phyloP scores from a whole-genome alignment of 2,113 vertebrate species.

The Macquaria ambigua region DNA sequence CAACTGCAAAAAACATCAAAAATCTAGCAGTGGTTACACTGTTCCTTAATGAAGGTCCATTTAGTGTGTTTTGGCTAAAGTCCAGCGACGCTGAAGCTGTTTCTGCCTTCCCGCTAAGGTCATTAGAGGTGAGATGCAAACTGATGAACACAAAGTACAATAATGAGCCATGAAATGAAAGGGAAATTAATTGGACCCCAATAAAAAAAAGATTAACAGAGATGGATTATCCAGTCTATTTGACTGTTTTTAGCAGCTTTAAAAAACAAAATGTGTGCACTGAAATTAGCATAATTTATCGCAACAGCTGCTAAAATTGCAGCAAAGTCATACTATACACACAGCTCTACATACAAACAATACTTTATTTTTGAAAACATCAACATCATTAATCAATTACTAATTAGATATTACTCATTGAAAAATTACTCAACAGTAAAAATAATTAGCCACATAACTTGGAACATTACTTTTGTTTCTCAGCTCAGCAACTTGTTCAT shows the following conservation, averaged over 20 bases:
- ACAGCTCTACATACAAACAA: background rate
- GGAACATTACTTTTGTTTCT: background rate
- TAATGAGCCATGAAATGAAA: slow-evolving; percentile 68
- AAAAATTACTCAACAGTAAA: background rate
- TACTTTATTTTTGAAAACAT: background rate
- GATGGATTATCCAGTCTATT: slow-evolving; percentile 54
- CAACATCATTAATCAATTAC: too few relatives aligned
- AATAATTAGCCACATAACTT: background rate
- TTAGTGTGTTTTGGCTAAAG: slow-evolving; percentile 56
- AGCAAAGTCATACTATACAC: background rate
- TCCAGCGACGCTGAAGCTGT: slow-evolving; percentile 44
- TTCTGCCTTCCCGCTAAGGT: slow-evolving; percentile 54
- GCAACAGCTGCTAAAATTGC: slow-evolving; percentile 14
- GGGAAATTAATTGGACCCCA: slow-evolving; percentile 67
- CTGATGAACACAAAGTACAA: slow-evolving; percentile 46
- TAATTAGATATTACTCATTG: background rate
- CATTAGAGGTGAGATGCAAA: slow-evolving; percentile 65
- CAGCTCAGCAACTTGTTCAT: background rate
- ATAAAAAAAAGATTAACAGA: slow-evolving; percentile 62
- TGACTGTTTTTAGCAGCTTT: slow-evolving; percentile 45
- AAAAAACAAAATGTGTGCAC: background rate
- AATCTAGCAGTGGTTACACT: background rate
- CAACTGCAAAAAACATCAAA: background rate
- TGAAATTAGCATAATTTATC: slow-evolving; percentile 39
- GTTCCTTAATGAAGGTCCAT: slow-evolving; percentile 38